These are phyloP conservation scores for Cyclina sinensis DNA, from an alignment of 1,140 invertebrate species.

Conservation along the genomic window DNA sequence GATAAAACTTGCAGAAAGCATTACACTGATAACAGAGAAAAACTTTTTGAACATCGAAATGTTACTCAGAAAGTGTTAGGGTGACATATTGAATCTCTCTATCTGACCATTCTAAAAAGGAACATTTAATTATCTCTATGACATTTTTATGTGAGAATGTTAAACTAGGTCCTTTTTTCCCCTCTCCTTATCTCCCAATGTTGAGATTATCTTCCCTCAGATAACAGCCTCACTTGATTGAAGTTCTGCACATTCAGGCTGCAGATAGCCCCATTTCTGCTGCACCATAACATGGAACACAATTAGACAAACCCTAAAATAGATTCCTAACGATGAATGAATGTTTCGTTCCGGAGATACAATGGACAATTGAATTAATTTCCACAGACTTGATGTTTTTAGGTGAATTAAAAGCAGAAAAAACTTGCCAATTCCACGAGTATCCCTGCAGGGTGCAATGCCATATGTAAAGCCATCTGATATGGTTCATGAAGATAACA, in stretches of 20 bases:
- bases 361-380: neutral
- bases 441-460: neutral
- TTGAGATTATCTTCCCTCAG: neutral
- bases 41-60: neutral
- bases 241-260: neutral
- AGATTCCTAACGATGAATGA: neutral
- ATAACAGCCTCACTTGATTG: neutral
- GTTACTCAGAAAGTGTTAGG: neutral
- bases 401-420: neutral
- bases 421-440: neutral
- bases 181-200: neutral
- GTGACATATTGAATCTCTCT: neutral
- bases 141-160: neutral
- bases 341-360: neutral
- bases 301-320: neutral
- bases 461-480: neutral
- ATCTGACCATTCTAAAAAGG: slow-evolving; percentile 13
- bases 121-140: neutral
- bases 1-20: neutral
- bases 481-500: too few relatives aligned
- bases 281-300: neutral
- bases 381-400: neutral
- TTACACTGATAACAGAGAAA: neutral
- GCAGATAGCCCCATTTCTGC: neutral
- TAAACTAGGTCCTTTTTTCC: neutral